phyloP scores from a whole-genome alignment of 2,888 invertebrate species.

The Oithona nana region DNA sequence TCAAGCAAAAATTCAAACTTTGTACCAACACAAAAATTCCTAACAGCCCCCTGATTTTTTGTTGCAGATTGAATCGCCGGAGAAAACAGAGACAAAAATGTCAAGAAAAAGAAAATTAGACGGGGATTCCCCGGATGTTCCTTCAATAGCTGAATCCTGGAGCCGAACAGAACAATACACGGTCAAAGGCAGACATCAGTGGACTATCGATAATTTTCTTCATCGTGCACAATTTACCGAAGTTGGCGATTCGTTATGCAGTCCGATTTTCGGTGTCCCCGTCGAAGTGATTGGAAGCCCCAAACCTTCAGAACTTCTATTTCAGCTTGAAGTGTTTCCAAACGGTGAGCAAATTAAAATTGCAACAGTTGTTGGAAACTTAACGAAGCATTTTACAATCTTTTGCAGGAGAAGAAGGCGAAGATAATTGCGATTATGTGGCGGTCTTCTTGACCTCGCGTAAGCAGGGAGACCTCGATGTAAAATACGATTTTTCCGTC shows the following conservation, averaged over 20 bases:
- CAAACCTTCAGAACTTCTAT: neutral
- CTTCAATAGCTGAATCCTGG: slow-evolving; percentile 3
- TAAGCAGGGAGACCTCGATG: slow-evolving; percentile 5
- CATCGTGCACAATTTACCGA: slow-evolving; percentile 7
- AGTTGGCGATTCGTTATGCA: slow-evolving; percentile 13
- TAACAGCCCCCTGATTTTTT: too few species aligned
- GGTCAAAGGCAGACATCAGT: slow-evolving; percentile 3
- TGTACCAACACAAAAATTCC: too few species aligned
- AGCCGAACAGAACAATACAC: slow-evolving; percentile 10
- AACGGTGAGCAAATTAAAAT: too few species aligned
- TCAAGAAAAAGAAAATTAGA: neutral
- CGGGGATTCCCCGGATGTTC: neutral
- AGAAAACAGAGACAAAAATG: too few species aligned
- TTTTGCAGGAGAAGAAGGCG: slow-evolving; percentile 17
- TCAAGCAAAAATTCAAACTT: too few species aligned
- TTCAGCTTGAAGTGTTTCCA: slow-evolving; percentile 14
- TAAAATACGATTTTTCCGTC: slow-evolving; percentile 11
- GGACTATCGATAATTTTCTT: slow-evolving; percentile 12
- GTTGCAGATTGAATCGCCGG: too few species aligned
- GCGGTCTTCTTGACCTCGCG: slow-evolving; percentile 11
- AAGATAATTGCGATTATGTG: slow-evolving; percentile 12
- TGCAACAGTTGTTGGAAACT: too few species aligned
- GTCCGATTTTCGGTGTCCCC: slow-evolving; percentile 4
- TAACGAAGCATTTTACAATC: too few species aligned
- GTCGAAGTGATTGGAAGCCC: neutral